Percentiles rank a stretch among this genome's conserved stretches.
phyloP scores from a whole-genome alignment of 2,797 vertebrate species.

The Microctenopoma lineatum region DNA sequence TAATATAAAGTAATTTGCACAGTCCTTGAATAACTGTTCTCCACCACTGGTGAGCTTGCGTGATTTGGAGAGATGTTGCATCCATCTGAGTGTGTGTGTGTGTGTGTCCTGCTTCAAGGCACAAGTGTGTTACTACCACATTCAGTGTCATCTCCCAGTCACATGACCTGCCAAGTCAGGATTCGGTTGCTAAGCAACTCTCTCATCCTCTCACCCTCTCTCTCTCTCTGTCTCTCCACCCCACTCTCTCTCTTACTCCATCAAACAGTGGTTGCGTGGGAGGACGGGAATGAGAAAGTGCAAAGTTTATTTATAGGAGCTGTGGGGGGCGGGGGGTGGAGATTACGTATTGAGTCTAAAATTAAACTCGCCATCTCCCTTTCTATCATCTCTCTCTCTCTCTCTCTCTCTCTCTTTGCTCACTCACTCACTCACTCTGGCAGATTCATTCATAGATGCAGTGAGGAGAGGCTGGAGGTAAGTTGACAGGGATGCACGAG shows the following conservation, averaged over 20 bases:
- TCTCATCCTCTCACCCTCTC: conserved; percentile 16
- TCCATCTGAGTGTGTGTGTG: conserved; percentile 1
- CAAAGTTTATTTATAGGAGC: conserved; percentile 78
- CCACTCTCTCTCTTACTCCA: conserved; percentile 24
- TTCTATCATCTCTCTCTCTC: neutral
- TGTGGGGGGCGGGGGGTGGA: conserved; percentile 54
- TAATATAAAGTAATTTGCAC: neutral
- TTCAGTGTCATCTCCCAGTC: conserved; percentile 59
- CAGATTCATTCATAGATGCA: conserved; percentile 69
- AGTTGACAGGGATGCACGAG: conserved; percentile 26
- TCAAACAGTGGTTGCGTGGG: conserved; percentile 50
- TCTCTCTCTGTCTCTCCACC: neutral
- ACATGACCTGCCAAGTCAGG: conserved; percentile 69
- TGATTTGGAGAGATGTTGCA: neutral
- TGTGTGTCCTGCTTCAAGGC: conserved; percentile 12
- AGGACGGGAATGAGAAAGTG: conserved; percentile 4
- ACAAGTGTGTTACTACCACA: conserved; percentile 53
- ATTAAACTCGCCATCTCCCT: conserved; percentile 60
- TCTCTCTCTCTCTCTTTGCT: neutral
- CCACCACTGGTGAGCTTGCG: neutral
- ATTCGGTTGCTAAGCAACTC: conserved; percentile 77
- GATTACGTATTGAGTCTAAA: conserved; percentile 72
- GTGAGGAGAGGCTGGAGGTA: conserved; percentile 23
- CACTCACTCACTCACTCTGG: conserved; percentile 2
- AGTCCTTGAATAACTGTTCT: neutral